A percentile compares a stretch with the other conserved stretches of the same genome.
These are phyloP conservation scores for Procambarus clarkii DNA, from an alignment of 1,140 invertebrate species.

Conservation along the genomic window DNA sequence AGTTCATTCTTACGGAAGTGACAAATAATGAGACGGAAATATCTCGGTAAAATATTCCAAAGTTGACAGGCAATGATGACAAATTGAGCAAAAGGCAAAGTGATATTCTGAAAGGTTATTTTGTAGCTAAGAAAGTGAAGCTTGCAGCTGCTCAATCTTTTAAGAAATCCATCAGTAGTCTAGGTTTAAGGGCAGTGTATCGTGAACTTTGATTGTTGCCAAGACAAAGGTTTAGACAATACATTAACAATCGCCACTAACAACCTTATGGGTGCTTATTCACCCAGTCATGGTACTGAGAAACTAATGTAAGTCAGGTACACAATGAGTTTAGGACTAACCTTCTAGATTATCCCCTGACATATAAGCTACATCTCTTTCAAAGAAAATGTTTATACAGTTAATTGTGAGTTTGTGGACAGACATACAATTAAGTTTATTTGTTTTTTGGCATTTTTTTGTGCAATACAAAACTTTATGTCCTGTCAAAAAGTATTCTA, in stretches of 20 bases:
- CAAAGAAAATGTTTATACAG: background rate
- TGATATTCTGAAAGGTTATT: background rate
- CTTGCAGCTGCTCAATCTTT: background rate
- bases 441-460: too few species aligned
- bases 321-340: slow-evolving; percentile 24
- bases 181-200: background rate
- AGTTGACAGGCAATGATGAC: background rate
- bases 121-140: background rate
- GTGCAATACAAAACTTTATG: too few species aligned
- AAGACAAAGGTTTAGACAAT: background rate
- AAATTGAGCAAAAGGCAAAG: background rate
- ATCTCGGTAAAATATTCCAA: background rate
- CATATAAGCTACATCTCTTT: slow-evolving; percentile 2
- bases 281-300: slow-evolving; percentile 18
- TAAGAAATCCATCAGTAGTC: slow-evolving; percentile 7
- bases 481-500: background rate
- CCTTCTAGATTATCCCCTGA: slow-evolving; percentile 4
- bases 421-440: background rate
- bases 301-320: slow-evolving; percentile 44
- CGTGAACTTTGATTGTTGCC: background rate
- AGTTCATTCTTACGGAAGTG: too few species aligned
- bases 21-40: background rate
- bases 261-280: background rate
- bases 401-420: background rate
- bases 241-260: slow-evolving; percentile 1